Evolutionary conservation across 2,888 invertebrate genomes (phyloP).

Genomic region (Barypeithes pellucidus): DNA sequence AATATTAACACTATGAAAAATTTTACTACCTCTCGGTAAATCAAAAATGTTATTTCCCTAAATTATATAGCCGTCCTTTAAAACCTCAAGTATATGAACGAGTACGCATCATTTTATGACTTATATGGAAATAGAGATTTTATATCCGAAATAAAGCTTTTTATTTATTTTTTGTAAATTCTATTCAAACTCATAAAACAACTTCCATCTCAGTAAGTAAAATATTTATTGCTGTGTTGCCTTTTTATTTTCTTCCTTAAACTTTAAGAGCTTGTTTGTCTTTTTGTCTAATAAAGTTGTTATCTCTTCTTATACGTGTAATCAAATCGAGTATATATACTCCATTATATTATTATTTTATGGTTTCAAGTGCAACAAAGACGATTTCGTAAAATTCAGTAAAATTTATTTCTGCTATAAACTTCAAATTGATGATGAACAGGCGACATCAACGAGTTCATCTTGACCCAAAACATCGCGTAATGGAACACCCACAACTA

Average conservation of each 20-base stretch:
- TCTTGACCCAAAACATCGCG: background rate
- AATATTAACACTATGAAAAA: constrained; percentile 46
- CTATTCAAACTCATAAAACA: constrained; percentile 54
- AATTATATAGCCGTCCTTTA: constrained; percentile 39
- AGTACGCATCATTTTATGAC: constrained; percentile 51
- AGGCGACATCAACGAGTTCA: background rate
- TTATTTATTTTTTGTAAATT: constrained; percentile 53
- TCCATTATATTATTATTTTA: constrained; percentile 54
- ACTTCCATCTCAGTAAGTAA: constrained; percentile 54
- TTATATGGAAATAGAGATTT: constrained; percentile 54
- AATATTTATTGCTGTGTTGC: constrained; percentile 54
- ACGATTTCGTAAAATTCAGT: constrained; percentile 32
- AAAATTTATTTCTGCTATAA: constrained; percentile 35
- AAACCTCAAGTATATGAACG: constrained; percentile 46
- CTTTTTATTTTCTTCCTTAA: constrained; percentile 47
- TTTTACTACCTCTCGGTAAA: constrained; percentile 47
- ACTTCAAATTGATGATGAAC: constrained; percentile 37
- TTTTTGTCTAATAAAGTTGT: constrained; percentile 52
- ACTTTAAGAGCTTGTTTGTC: constrained; percentile 44
- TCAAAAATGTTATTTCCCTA: constrained; percentile 48
- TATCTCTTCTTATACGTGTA: constrained; percentile 48
- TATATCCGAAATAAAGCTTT: constrained; percentile 49
- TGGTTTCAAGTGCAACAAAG: constrained; percentile 44
- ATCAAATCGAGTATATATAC: constrained; percentile 53
- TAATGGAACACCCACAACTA: no score